Conservation (phyloP, 2,797 vertebrate species). For the Oryzias dopingdopingensis region DNA sequence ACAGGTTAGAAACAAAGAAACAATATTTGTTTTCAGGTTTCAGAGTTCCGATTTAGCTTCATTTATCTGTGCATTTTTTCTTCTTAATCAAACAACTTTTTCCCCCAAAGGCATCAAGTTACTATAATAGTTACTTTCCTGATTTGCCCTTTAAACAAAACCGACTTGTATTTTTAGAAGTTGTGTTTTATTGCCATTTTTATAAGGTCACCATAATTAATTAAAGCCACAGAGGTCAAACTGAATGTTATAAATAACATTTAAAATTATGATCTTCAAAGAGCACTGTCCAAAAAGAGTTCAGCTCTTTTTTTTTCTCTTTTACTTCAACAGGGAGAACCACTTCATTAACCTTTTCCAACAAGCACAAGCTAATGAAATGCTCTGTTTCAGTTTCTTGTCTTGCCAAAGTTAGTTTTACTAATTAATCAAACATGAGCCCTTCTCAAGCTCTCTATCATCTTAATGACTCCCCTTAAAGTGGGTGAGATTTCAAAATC, state of each 20-base stretch:
- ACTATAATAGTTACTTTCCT: too few relatives aligned
- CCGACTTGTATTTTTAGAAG: too few relatives aligned
- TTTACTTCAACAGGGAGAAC: conserved; percentile 39
- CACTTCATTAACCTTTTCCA: conserved; percentile 75
- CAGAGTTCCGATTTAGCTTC: too few relatives aligned
- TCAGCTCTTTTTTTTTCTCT: conserved; percentile 26
- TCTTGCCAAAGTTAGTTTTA: conserved; percentile 65
- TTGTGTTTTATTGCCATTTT: too few relatives aligned
- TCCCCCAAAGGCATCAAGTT: too few relatives aligned
- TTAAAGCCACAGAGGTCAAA: conserved; percentile 5
- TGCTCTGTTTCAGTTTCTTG: conserved; percentile 54
- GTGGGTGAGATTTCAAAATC: conserved; percentile 44
- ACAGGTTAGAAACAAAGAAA: neutral
- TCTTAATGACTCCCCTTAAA: conserved; percentile 55
- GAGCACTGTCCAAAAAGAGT: conserved; percentile 44
- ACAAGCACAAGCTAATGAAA: conserved; percentile 63
- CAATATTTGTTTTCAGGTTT: too few relatives aligned
- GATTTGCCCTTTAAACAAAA: too few relatives aligned
- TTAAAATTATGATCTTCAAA: too few relatives aligned
- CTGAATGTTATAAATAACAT: conserved; percentile 27
- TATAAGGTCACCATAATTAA: neutral
- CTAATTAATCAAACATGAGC: conserved; percentile 72
- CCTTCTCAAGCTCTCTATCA: conserved; percentile 26
- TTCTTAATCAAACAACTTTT: too few relatives aligned
- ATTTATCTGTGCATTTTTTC: too few relatives aligned